Conservation (phyloP, 2,888 invertebrate species). For the Pedicia rivosa region DNA sequence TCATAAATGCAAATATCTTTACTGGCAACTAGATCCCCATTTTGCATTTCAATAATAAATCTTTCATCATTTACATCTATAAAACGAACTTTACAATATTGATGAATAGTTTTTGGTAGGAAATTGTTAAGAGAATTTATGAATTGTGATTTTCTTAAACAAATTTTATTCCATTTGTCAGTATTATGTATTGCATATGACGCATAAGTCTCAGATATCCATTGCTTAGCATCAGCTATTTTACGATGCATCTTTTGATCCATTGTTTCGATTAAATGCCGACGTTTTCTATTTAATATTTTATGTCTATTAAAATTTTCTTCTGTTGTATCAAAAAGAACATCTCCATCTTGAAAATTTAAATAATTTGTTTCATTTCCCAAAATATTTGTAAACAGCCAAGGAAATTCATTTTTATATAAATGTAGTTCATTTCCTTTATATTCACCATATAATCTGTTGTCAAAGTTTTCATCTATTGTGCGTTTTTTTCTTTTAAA, state of each 20-base stretch:
- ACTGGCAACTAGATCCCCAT: conserved; percentile 67
- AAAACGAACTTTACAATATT: conserved; percentile 58
- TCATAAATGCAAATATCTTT: conserved; percentile 64
- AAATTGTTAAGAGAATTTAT: conserved; percentile 65
- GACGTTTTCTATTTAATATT: conserved; percentile 35
- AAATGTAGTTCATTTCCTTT: conserved; percentile 11
- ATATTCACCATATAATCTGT: conserved; percentile 29
- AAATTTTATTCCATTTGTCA: conserved; percentile 66
- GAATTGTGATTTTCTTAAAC: conserved; percentile 61
- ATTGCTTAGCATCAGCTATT: conserved; percentile 62
- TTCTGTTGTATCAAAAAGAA: conserved; percentile 38
- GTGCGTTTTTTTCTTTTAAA: conserved; percentile 30
- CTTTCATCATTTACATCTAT: conserved; percentile 64
- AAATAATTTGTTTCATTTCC: conserved; percentile 15
- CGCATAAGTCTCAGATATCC: conserved; percentile 75
- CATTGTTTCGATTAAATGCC: conserved; percentile 34
- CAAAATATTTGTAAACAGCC: conserved; percentile 5
- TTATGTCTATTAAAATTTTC: conserved; percentile 35
- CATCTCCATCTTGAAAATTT: conserved; percentile 33
- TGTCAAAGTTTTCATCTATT: conserved; percentile 11
- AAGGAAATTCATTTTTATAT: conserved; percentile 9
- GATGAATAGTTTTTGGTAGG: conserved; percentile 54
- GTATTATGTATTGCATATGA: conserved; percentile 75
- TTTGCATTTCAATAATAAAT: conserved; percentile 57
- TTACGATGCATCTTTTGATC: conserved; percentile 45